Evolutionary conservation across 2,888 invertebrate genomes (phyloP).

Genomic region (Pterostichus madidus): DNA sequence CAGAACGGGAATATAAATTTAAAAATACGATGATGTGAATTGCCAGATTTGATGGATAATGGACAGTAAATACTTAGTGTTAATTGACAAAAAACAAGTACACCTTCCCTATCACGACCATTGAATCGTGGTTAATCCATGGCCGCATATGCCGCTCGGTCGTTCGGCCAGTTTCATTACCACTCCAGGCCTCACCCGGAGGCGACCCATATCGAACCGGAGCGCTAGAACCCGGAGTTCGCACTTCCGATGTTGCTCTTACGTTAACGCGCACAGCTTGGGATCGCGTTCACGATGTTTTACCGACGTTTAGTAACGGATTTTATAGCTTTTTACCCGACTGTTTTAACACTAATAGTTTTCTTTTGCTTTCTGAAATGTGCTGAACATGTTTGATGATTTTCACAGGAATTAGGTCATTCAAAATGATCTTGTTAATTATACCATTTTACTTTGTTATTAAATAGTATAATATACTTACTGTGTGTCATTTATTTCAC

Average conservation of each 20-base stretch:
- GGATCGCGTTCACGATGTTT: constrained; percentile 46
- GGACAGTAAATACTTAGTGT: too few species aligned
- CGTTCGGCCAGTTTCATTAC: constrained; percentile 42
- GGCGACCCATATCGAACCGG: constrained; percentile 26
- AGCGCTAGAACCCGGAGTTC: constrained; percentile 3
- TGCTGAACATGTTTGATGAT: constrained; percentile 21
- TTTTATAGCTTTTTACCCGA: constrained; percentile 59
- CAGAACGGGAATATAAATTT: too few species aligned
- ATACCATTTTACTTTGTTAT: neutral
- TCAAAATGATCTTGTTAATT: neutral
- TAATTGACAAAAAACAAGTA: too few species aligned
- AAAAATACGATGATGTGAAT: too few species aligned
- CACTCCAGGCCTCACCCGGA: neutral
- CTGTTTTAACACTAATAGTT: constrained; percentile 60
- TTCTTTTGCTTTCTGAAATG: constrained; percentile 39
- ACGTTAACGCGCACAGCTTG: constrained; percentile 37
- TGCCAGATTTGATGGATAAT: too few species aligned
- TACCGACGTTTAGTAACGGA: constrained; percentile 55
- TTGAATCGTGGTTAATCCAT: constrained; percentile 5
- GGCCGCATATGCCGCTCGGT: neutral
- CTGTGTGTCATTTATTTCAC: too few species aligned
- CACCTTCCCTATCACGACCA: constrained; percentile 20
- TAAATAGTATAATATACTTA: too few species aligned
- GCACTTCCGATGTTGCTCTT: constrained; percentile 28
- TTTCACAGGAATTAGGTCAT: constrained; percentile 27